phyloP scores from a whole-genome alignment of 1,140 invertebrate genomes.

The Diachasmimorpha longicaudata region DNA sequence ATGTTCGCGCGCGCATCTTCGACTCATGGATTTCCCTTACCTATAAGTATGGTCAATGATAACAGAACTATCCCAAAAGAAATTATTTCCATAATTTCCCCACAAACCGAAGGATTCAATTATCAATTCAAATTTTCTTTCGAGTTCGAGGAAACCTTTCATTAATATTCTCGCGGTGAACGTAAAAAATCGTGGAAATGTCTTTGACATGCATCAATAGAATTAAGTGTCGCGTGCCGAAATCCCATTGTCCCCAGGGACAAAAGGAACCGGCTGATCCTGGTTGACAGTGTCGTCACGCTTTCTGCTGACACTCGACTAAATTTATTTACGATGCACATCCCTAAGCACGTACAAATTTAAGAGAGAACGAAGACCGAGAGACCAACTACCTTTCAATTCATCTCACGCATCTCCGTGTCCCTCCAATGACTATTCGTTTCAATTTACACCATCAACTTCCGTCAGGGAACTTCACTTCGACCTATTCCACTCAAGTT shows the following conservation, averaged over 20 bases:
- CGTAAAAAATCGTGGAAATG: neutral
- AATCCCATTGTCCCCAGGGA: constrained; percentile 5
- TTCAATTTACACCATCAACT: constrained; percentile 34
- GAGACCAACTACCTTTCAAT: constrained; percentile 24
- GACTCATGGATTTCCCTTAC: too few species aligned
- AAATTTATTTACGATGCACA: neutral
- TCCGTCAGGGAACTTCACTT: constrained; percentile 33
- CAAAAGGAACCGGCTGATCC: constrained; percentile 20
- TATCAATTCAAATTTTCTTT: neutral
- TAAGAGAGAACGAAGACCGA: neutral
- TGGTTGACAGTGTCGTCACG: neutral
- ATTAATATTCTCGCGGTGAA: neutral
- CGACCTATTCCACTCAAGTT: neutral
- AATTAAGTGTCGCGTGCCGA: constrained; percentile 18
- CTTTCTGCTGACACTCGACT: neutral
- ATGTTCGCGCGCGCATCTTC: too few species aligned
- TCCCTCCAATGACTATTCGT: constrained; percentile 4
- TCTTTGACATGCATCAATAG: neutral
- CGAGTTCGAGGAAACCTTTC: neutral
- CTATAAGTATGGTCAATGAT: too few species aligned
- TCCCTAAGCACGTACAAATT: neutral
- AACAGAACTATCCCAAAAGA: neutral
- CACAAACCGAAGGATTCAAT: neutral
- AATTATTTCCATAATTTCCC: neutral
- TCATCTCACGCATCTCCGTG: constrained; percentile 28